These are phyloP conservation scores for Sarcophaga subvicina DNA, from an alignment of 2,888 invertebrate species.

Conservation along the genomic window DNA sequence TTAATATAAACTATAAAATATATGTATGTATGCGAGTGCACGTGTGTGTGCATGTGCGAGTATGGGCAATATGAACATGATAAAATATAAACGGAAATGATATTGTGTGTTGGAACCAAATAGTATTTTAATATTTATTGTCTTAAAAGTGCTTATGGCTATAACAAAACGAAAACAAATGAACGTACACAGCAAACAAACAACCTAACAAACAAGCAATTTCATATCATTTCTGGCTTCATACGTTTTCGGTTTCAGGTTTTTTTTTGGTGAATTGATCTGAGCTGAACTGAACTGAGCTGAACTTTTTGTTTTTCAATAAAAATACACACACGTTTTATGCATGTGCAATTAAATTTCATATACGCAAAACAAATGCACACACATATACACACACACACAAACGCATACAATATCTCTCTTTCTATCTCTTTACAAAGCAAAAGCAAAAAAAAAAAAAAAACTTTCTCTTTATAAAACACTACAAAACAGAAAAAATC, in stretches of 20 bases:
- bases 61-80: background rate
- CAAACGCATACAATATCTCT: background rate
- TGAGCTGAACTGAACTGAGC: background rate
- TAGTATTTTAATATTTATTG: conserved; percentile 68
- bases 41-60: background rate
- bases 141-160: conserved; percentile 66
- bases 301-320: background rate
- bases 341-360: background rate
- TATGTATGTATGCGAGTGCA: background rate
- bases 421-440: too few relatives aligned
- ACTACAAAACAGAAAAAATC: background rate
- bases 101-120: conserved; percentile 49
- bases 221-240: conserved; percentile 18
- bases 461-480: background rate
- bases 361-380: background rate
- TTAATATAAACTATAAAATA: conserved; percentile 12
- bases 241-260: background rate
- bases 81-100: conserved; percentile 52
- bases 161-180: background rate
- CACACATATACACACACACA: background rate
- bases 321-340: background rate
- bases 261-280: background rate
- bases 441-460: background rate
- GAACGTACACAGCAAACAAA: conserved; percentile 8
- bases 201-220: background rate